Percentiles rank a stretch among this genome's conserved stretches.
Evolutionary conservation across 2,797 vertebrate genomes (phyloP).

Genomic region (Clarias pachynema): DNA sequence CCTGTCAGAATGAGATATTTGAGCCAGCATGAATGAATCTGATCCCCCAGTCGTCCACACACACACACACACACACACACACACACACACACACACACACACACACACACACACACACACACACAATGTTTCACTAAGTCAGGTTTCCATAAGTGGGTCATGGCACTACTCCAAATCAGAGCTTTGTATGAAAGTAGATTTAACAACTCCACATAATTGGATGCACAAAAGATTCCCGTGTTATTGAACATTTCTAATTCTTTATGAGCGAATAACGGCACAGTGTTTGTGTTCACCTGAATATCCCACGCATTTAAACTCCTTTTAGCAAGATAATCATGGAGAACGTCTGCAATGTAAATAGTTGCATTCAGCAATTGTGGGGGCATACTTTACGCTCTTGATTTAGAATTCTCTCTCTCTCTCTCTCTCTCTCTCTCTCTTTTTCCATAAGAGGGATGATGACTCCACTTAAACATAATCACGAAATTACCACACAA

Average conservation of each 20-base stretch:
- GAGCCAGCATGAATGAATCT: slow-evolving; percentile 26
- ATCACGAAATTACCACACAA: slow-evolving; percentile 31
- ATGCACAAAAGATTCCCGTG: slow-evolving; percentile 6
- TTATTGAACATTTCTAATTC: neutral
- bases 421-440: neutral
- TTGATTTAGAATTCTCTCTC: neutral
- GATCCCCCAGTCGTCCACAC: neutral
- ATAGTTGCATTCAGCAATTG: slow-evolving; percentile 2
- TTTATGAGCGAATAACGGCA: neutral
- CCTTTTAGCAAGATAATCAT: neutral
- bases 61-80: neutral
- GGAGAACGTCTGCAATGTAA: neutral
- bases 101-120: slow-evolving; percentile 2
- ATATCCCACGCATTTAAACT: neutral
- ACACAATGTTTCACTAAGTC: slow-evolving; percentile 15
- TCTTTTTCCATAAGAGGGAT: slow-evolving; percentile 21
- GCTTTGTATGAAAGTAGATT: slow-evolving; percentile 19
- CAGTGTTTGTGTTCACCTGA: neutral
- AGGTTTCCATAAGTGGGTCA: slow-evolving; percentile 36
- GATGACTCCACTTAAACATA: slow-evolving; percentile 41
- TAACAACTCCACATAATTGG: slow-evolving; percentile 8
- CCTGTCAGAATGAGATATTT: slow-evolving; percentile 37
- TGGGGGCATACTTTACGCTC: neutral
- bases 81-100: slow-evolving; percentile 9
- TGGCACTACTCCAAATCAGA: slow-evolving; percentile 8